Conservation (phyloP, 2,888 invertebrate genomes). For the Dolichopus griseipennis region DNA sequence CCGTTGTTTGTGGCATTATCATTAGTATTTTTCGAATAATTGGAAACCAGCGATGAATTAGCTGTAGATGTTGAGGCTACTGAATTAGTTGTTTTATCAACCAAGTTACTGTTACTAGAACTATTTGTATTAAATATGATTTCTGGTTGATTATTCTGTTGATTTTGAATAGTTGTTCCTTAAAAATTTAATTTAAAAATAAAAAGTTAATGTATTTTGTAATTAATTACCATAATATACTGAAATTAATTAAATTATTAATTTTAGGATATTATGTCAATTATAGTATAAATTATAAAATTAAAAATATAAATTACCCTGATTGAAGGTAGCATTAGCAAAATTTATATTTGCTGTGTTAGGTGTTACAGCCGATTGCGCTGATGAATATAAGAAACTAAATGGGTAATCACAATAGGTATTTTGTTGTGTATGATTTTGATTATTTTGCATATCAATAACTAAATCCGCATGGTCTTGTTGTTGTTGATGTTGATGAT, state of each 20-base stretch:
- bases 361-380: background rate
- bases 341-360: background rate
- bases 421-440: slow-evolving; percentile 15
- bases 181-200: background rate
- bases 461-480: slow-evolving; percentile 24
- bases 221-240: too few relatives aligned
- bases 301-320: background rate
- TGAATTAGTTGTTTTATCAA: background rate
- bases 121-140: background rate
- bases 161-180: background rate
- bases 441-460: slow-evolving; percentile 17
- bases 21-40: background rate
- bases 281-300: too few relatives aligned
- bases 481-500: slow-evolving; percentile 17
- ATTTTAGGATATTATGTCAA: too few relatives aligned
- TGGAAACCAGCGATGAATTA: background rate
- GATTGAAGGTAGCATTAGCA: background rate
- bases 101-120: background rate
- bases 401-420: slow-evolving; percentile 31
- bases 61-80: slow-evolving; percentile 15
- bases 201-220: too few relatives aligned
- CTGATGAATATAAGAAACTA: slow-evolving; percentile 28
- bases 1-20: background rate
- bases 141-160: background rate
- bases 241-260: too few relatives aligned